Conservation (phyloP, 2,797 vertebrate genomes). For the Neosilurus hyrtlii region DNA sequence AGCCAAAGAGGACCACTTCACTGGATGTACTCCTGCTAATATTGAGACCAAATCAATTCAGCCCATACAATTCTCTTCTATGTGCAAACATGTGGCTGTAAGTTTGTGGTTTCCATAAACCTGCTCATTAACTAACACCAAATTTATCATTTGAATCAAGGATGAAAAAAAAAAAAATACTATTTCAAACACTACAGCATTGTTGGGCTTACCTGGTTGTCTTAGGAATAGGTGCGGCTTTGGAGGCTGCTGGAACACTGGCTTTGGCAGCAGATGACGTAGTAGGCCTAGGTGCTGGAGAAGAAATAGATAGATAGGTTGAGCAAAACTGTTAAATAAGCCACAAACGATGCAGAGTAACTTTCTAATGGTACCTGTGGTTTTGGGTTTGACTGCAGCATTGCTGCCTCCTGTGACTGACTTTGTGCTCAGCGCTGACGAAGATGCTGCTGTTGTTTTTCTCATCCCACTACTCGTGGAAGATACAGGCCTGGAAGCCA, state of each 20-base stretch:
- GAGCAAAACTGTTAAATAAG: neutral
- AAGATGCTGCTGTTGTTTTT: conserved; percentile 4
- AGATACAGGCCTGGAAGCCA: conserved; percentile 52
- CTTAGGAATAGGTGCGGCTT: conserved; percentile 61
- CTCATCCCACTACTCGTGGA: conserved; percentile 58
- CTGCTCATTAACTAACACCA: neutral
- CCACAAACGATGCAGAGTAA: neutral
- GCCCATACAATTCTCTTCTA: neutral
- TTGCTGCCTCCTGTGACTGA: conserved; percentile 48
- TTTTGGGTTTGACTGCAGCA: conserved; percentile 62
- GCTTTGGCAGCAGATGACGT: conserved; percentile 57
- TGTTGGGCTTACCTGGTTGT: conserved; percentile 66
- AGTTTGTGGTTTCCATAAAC: neutral
- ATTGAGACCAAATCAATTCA: neutral
- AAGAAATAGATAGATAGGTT: conserved; percentile 11
- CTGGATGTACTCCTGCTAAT: neutral
- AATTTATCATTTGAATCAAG: neutral
- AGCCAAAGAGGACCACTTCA: neutral
- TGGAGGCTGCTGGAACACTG: conserved; percentile 46
- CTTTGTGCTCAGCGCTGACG: conserved; percentile 57
- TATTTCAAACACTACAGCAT: neutral
- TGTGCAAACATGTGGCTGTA: neutral
- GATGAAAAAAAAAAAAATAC: no score
- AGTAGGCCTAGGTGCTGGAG: conserved; percentile 41
- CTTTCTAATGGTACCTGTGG: conserved; percentile 57